These are phyloP conservation scores for Maconellicoccus hirsutus DNA, from an alignment of 1,140 invertebrate species.

Conservation along the genomic window DNA sequence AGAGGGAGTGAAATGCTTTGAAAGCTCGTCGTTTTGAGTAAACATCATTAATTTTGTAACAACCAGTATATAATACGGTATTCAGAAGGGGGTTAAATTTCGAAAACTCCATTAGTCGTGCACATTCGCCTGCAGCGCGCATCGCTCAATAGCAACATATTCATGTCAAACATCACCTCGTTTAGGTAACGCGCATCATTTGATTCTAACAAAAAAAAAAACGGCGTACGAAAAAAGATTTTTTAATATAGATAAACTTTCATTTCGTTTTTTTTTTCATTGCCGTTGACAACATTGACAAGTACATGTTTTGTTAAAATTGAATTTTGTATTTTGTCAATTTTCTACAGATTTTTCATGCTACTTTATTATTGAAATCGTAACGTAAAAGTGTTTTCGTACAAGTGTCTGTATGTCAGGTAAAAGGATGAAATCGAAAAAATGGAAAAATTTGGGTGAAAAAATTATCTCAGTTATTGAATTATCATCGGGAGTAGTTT, in stretches of 20 bases:
- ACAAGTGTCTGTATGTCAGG: background rate
- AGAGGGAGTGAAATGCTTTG: too few species aligned
- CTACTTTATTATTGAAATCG: background rate
- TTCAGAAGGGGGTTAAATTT: too few species aligned
- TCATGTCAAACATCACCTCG: background rate
- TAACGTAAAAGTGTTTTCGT: too few species aligned
- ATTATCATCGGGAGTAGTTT: too few species aligned
- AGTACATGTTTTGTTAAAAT: background rate
- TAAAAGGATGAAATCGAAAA: background rate
- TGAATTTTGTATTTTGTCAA: background rate
- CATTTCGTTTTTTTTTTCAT: background rate
- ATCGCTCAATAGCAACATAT: slow-evolving; percentile 3
- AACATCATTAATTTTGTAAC: too few species aligned
- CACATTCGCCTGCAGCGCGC: background rate
- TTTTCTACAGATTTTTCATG: background rate
- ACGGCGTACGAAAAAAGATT: background rate
- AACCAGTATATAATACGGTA: too few species aligned
- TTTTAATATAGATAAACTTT: slow-evolving; percentile 6
- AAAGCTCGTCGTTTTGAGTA: too few species aligned
- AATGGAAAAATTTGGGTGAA: background rate
- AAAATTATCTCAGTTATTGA: too few species aligned
- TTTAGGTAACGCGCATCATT: background rate
- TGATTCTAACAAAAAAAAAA: background rate
- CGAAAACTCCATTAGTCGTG: too few species aligned
- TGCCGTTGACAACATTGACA: background rate